Evolutionary conservation across 2,113 vertebrate genomes (phyloP), one percentile per base, ranked within the genome.

Genomic region (Coracopsis vasa): DNA sequence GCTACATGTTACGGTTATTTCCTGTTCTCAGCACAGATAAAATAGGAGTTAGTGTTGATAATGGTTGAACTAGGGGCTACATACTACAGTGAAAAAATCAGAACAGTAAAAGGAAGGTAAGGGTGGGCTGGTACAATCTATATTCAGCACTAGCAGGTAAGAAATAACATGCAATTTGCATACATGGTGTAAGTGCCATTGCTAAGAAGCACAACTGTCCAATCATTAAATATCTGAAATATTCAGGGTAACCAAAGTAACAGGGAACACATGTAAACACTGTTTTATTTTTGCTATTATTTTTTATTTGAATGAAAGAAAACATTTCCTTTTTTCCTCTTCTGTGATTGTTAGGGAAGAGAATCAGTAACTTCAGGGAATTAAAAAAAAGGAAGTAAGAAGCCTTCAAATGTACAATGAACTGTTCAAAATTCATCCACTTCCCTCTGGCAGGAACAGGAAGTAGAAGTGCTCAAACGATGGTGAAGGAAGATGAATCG

Each of bases 41-140:
- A 86, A 50, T 1, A 15, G 5, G 33, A 61, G 11, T 28, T 65
- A 42, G 0, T 31, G 6, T 19, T 53, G 12, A 0, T 41, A 69
- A 54, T 15, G 48, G 56, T 1, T 14, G 1, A 75, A 58, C 16
- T 21, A 37, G 9, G 44, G 47, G 28, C 39, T 62, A 74, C 4
- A 48, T 23, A 29, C 9, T n/a, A 42, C 29, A 65, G 35, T 42
- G 23, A 72, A 37, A 54, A 45, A 54, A 72, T 77, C 21, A 50
- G 58, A 53, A 67, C 0, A 27, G 29, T 41, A 58, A 67, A 77
- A 85, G 54, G 33, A 39, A 73, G 50, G 33, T 13, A 18, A 17
- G 23, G 11, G 7, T 41, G 13, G 65, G 3, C 48, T 87, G 13
- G 6, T 62, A 48, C 18, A 73, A 66, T 48, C 45, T 48, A 24